A percentile compares a stretch with the other conserved stretches of the same genome.
Conservation (phyloP, 1,140 invertebrate species). For the Formica exsecta region DNA sequence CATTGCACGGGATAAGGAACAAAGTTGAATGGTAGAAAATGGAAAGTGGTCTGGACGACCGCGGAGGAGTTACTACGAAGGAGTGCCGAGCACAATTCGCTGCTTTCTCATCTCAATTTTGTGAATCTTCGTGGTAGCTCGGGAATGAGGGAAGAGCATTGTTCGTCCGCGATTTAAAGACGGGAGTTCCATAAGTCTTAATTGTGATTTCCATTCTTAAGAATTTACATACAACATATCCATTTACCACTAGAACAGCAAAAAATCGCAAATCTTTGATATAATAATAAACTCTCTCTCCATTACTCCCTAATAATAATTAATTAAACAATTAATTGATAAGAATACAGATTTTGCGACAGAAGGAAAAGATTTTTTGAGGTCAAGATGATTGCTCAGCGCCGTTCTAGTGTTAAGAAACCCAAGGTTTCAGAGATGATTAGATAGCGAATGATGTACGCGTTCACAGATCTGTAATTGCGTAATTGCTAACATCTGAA, state of each 20-base stretch:
- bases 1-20: conserved; percentile 28
- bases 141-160: conserved; percentile 17
- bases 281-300: background rate
- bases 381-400: background rate
- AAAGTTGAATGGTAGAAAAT: conserved; percentile 46
- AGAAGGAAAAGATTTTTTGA: background rate
- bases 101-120: conserved; percentile 35
- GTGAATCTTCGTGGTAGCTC: conserved; percentile 12
- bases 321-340: background rate
- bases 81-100: conserved; percentile 25
- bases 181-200: conserved; percentile 3
- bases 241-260: background rate
- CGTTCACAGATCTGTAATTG: conserved; percentile 2
- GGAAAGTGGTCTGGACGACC: conserved; percentile 35
- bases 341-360: background rate
- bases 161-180: conserved; percentile 19
- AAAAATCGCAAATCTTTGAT: background rate
- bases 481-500: background rate
- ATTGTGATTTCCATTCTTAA: background rate
- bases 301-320: background rate
- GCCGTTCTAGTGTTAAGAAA: background rate
- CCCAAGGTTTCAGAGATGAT: background rate
- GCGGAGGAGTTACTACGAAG: conserved; percentile 26
- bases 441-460: conserved; percentile 12
- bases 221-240: background rate